phyloP scores from a whole-genome alignment of 2,113 vertebrate genomes.

The Phrynosoma platyrhinos region DNA sequence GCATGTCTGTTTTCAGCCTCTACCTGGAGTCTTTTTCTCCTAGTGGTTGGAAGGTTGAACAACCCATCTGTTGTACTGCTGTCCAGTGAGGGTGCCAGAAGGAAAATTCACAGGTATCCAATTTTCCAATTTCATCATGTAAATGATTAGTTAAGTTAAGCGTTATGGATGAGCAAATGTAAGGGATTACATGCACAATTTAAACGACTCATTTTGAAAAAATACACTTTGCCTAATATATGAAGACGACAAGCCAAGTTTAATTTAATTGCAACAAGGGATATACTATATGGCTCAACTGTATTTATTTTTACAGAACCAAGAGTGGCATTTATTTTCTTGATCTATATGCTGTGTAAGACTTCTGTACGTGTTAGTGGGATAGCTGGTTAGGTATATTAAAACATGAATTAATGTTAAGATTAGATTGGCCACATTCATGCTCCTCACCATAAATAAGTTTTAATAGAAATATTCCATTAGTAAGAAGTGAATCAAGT shows the following conservation, averaged over 20 bases:
- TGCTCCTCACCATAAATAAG: slow-evolving; percentile 2
- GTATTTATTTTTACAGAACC: slow-evolving; percentile 28
- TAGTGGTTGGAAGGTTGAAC: slow-evolving; percentile 48
- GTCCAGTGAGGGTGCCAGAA: slow-evolving; percentile 36
- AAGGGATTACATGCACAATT: not conserved
- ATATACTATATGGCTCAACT: slow-evolving; percentile 23
- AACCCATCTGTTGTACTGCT: slow-evolving; percentile 39
- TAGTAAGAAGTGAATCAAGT: slow-evolving; percentile 15
- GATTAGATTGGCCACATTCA: slow-evolving; percentile 25
- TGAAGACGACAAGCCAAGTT: slow-evolving; percentile 31
- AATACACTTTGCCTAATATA: slow-evolving; percentile 36
- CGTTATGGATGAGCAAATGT: slow-evolving; percentile 31
- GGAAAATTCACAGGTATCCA: slow-evolving; percentile 32
- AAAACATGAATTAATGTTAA: slow-evolving; percentile 19
- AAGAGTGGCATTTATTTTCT: not conserved
- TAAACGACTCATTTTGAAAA: slow-evolving; percentile 34
- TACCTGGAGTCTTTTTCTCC: slow-evolving; percentile 45
- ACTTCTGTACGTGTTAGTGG: slow-evolving; percentile 16
- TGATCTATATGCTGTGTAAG: slow-evolving; percentile 34
- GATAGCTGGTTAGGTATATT: slow-evolving; percentile 11
- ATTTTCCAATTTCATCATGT: slow-evolving; percentile 27
- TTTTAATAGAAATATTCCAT: slow-evolving; percentile 15
- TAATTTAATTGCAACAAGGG: slow-evolving; percentile 35
- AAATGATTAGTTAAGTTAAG: not conserved
- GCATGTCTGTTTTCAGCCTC: slow-evolving; percentile 44